Conservation (phyloP, 2,888 invertebrate species). For the Empis stercorea region DNA sequence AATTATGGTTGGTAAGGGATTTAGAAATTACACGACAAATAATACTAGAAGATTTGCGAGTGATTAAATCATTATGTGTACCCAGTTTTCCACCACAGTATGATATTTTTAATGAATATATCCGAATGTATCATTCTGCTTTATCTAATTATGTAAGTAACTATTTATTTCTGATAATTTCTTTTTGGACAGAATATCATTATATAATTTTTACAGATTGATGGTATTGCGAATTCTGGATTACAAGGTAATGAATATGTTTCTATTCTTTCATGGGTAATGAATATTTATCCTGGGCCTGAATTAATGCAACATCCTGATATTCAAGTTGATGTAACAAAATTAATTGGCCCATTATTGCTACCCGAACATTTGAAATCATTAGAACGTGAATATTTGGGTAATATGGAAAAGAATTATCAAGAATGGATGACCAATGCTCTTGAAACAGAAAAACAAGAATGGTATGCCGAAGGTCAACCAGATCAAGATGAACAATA, state of each 20-base stretch:
- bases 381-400: conserved; percentile 70
- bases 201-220: conserved; percentile 42
- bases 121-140: conserved; percentile 86
- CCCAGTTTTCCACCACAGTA: conserved; percentile 95
- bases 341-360: conserved; percentile 60
- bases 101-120: conserved; percentile 81
- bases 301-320: conserved; percentile 84
- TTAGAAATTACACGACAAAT: conserved; percentile 77
- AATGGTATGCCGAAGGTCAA: conserved; percentile 72
- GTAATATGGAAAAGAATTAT: conserved; percentile 81
- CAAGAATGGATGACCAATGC: conserved; percentile 95
- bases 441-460: conserved; percentile 76
- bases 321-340: conserved; percentile 57
- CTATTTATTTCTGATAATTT: not conserved
- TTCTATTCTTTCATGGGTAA: conserved; percentile 81
- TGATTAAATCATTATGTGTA: conserved; percentile 77
- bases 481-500: conserved; percentile 75
- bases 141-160: conserved; percentile 62
- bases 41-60: conserved; percentile 79
- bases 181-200: not conserved
- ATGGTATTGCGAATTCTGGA: conserved; percentile 76
- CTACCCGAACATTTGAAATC: conserved; percentile 58
- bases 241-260: conserved; percentile 96
- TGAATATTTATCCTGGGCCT: conserved; percentile 77
- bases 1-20: conserved; percentile 92